These are phyloP conservation scores for Chunga burmeisteri DNA, from an alignment of 2,113 vertebrate genomes.

Conservation along the genomic window DNA sequence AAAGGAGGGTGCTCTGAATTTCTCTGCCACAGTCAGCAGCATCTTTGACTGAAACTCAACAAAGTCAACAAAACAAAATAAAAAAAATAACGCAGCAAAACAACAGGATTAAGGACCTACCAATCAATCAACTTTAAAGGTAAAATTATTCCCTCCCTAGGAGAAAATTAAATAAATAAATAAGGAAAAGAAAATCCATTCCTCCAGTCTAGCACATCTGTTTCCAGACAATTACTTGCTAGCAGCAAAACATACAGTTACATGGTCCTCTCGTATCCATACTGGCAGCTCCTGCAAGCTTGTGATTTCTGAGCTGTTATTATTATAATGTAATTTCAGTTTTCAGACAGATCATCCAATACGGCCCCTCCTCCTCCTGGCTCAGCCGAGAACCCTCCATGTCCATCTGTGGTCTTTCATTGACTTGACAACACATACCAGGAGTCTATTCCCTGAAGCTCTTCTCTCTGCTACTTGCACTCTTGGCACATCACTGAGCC, in stretches of 20 bases:
- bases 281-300: constrained; percentile 2
- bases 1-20: neutral
- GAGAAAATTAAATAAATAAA: neutral
- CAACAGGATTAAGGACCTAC: neutral
- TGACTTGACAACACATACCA: constrained; percentile 39
- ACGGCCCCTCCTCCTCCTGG: neutral
- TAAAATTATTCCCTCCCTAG: neutral
- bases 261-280: fast-evolving
- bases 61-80: neutral
- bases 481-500: neutral
- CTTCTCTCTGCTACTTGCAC: constrained; percentile 3
- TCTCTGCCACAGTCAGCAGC: neutral
- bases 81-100: neutral
- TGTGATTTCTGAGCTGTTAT: neutral
- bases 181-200: neutral
- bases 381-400: neutral
- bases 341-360: constrained; percentile 12
- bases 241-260: neutral
- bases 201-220: neutral
- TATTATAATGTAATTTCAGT: neutral
- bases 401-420: constrained; percentile 38
- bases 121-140: neutral
- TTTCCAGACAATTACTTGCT: neutral
- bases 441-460: constrained; percentile 36
- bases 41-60: neutral